Conservation (phyloP, 1,140 invertebrate genomes). For the Polypedilum vanderplanki region DNA sequence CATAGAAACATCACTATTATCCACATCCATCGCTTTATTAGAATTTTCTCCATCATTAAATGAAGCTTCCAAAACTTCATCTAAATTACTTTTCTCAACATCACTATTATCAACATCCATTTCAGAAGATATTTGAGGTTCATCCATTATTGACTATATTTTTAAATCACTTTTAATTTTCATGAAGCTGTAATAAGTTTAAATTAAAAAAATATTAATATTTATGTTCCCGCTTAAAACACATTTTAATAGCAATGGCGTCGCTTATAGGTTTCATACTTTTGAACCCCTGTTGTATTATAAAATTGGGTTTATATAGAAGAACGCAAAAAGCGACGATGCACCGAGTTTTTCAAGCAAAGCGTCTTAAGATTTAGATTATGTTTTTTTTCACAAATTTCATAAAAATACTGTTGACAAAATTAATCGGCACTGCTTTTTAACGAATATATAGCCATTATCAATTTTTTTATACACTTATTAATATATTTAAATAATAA, state of each 20-base stretch:
- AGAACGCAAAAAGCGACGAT: neutral
- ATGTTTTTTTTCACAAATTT: too few species aligned
- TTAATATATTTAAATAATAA: too few species aligned
- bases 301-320: neutral
- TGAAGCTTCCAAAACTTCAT: neutral
- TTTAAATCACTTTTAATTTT: neutral
- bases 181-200: neutral
- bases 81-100: neutral
- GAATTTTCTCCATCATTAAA: neutral
- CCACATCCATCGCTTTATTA: neutral
- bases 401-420: too few species aligned
- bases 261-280: neutral
- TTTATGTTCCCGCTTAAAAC: constrained; percentile 1
- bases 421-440: too few species aligned
- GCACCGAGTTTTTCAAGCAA: neutral
- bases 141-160: neutral
- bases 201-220: neutral
- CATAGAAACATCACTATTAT: neutral
- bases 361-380: constrained; percentile 29
- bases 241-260: neutral
- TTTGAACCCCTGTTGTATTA: neutral
- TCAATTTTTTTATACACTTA: too few species aligned
- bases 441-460: too few species aligned
- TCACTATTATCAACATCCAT: neutral
- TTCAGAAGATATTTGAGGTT: neutral